Evolutionary conservation across 2,797 vertebrate species (phyloP).

Genomic region (Scyliorhinus canicula): DNA sequence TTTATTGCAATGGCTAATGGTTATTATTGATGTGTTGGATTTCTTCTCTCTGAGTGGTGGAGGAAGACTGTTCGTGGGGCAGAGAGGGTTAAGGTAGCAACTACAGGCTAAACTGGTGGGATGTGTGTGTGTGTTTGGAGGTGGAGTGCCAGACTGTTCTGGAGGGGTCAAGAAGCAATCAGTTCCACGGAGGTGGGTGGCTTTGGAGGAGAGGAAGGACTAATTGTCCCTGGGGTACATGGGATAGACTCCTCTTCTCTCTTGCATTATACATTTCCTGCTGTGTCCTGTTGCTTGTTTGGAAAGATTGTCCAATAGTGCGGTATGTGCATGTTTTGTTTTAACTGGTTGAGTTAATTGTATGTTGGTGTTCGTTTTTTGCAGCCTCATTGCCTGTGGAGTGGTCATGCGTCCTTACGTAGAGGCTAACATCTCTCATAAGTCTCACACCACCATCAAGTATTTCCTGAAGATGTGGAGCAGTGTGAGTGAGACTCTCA

Average conservation of each 20-base stretch:
- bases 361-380: background rate
- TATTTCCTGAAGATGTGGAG: conserved; percentile 99
- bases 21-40: background rate
- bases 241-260: background rate
- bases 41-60: too few species aligned
- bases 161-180: background rate
- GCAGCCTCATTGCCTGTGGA: conserved; percentile 85
- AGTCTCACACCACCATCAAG: conserved; percentile 97
- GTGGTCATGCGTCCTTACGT: conserved; percentile 91
- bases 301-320: background rate
- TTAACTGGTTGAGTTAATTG: background rate
- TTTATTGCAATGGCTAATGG: background rate
- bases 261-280: background rate
- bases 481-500: conserved; percentile 94
- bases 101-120: background rate
- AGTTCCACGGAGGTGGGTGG: background rate
- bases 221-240: background rate
- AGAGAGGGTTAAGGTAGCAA: background rate
- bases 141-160: background rate
- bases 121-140: background rate
- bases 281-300: background rate
- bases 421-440: conserved; percentile 98
- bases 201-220: background rate
- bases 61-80: background rate
- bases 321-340: background rate